phyloP scores from a whole-genome alignment of 2,113 vertebrate species.

The Isichthys henryi region DNA sequence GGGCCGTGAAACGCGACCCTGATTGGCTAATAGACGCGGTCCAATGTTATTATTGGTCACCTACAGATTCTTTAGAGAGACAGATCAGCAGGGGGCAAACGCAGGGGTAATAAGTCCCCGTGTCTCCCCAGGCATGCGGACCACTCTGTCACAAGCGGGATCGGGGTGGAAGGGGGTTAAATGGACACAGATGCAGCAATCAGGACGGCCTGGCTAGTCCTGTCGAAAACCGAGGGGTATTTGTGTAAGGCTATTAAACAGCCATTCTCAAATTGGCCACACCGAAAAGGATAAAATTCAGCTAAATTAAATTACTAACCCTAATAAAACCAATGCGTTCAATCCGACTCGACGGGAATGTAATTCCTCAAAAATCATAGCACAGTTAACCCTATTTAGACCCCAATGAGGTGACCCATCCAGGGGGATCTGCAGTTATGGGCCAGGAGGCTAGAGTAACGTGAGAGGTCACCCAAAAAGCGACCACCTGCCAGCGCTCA shows the following conservation, averaged over 20 bases:
- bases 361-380: neutral
- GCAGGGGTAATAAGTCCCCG: neutral
- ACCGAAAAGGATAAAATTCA: neutral
- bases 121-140: neutral
- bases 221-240: neutral
- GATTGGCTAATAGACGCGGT: neutral
- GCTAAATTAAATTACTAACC: neutral
- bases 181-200: slow-evolving; percentile 1
- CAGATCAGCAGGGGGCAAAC: neutral
- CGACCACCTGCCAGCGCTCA: neutral
- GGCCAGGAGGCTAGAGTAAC: neutral
- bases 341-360: neutral
- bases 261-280: neutral
- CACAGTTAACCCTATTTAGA: neutral
- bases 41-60: neutral
- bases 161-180: neutral
- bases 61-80: neutral
- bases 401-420: neutral
- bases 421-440: neutral
- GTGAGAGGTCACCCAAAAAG: neutral
- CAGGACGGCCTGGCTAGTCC: neutral
- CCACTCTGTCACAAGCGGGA: neutral
- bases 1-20: neutral
- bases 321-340: neutral
- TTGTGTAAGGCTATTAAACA: neutral